These are phyloP conservation scores for Pantherophis guttatus DNA, from an alignment of 2,113 vertebrate genomes.

Conservation along the genomic window DNA sequence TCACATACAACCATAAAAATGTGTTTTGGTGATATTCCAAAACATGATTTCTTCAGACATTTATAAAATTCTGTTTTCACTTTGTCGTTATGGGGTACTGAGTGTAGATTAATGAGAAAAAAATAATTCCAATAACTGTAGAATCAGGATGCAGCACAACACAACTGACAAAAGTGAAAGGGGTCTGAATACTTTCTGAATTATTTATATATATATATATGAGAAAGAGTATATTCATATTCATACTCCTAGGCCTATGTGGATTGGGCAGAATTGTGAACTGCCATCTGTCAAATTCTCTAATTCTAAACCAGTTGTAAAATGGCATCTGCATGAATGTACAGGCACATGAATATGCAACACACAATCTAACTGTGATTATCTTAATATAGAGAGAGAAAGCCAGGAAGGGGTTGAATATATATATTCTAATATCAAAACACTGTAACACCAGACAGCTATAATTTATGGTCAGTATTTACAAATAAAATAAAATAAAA, in stretches of 20 bases:
- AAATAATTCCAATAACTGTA: too few species aligned
- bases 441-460: conserved; percentile 36
- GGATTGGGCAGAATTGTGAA: conserved; percentile 11
- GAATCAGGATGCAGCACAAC: too few species aligned
- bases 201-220: too few species aligned
- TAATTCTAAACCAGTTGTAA: conserved; percentile 4
- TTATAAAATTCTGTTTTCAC: too few species aligned
- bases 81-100: too few species aligned
- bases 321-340: background rate
- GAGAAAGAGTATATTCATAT: background rate
- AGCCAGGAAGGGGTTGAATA: conserved; percentile 10
- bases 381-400: background rate
- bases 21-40: background rate
- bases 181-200: too few species aligned
- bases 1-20: background rate
- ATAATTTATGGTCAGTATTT: conserved; percentile 43
- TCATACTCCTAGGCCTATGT: background rate
- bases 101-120: too few species aligned
- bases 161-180: too few species aligned
- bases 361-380: background rate
- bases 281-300: background rate
- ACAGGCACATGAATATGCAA: background rate
- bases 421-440: conserved; percentile 34
- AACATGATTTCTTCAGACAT: background rate
- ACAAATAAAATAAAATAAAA: conserved; percentile 23